Evolutionary conservation across 2,888 invertebrate genomes (phyloP).

Genomic region (Hirtodrosophila histrioides): DNA sequence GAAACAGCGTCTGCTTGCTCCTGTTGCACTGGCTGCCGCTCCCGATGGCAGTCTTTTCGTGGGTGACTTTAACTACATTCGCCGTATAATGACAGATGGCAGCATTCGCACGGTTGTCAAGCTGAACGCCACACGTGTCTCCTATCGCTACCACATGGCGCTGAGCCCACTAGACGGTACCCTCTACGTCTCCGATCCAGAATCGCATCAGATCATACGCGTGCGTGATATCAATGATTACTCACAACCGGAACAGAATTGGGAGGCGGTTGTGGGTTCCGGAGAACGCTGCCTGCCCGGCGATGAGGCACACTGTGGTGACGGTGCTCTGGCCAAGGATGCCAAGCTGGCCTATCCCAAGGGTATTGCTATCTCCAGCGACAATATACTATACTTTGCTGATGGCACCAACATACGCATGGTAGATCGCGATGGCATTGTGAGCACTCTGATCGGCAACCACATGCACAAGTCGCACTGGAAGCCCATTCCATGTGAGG

Average conservation of each 20-base stretch:
- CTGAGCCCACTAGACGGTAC: conserved; percentile 96
- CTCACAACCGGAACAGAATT: conserved; percentile 94
- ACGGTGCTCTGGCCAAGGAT: conserved; percentile 95
- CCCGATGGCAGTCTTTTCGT: conserved; percentile 97
- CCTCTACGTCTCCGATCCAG: conserved; percentile 97
- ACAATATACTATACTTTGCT: conserved; percentile 96
- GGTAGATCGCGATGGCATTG: conserved; percentile 96
- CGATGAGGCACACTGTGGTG: conserved; percentile 97
- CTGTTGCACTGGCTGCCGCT: conserved; percentile 95
- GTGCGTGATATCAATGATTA: conserved; percentile 93
- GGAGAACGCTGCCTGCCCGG: conserved; percentile 97
- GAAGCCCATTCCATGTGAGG: conserved; percentile 97
- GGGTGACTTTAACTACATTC: conserved; percentile 97
- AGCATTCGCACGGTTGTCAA: conserved; percentile 85
- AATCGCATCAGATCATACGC: conserved; percentile 96
- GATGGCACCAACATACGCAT: conserved; percentile 97
- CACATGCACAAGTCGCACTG: conserved; percentile 97
- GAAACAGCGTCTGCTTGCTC: conserved; percentile 93
- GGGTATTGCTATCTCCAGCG: conserved; percentile 96
- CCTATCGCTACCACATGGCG: conserved; percentile 98
- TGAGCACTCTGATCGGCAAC: conserved; percentile 95
- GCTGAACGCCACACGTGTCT: conserved; percentile 94
- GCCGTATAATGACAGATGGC: conserved; percentile 94
- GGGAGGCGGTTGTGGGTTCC: conserved; percentile 97
- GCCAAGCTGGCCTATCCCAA: conserved; percentile 98